phyloP scores from a whole-genome alignment of 92 coral and sea anemone genomes.

The Actinostola sp. region DNA sequence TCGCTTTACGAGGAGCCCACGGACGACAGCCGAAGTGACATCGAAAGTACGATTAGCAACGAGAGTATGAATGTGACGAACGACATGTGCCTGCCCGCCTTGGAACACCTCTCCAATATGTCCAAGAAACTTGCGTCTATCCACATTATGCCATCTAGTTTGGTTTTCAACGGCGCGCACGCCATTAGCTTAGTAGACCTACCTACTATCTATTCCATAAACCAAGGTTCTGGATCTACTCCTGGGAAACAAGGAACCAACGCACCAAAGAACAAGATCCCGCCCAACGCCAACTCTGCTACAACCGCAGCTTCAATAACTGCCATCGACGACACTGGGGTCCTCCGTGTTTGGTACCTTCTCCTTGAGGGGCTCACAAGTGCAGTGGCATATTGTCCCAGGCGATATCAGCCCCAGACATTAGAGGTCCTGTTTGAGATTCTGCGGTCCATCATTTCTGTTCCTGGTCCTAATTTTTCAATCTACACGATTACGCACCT shows the following conservation, averaged over 20 bases:
- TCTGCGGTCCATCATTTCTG: slow-evolving; percentile 82
- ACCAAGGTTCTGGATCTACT: slow-evolving; percentile 39
- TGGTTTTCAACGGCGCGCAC: slow-evolving; percentile 94
- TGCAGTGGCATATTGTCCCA: slow-evolving; percentile 95
- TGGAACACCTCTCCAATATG: slow-evolving; percentile 80
- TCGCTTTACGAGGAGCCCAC: slow-evolving; percentile 64
- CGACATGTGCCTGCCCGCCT: slow-evolving; percentile 95
- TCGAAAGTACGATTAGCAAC: slow-evolving; percentile 75
- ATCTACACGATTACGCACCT: slow-evolving; percentile 87
- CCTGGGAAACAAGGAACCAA: slow-evolving; percentile 53
- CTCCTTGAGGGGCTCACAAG: slow-evolving; percentile 95
- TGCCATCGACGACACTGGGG: slow-evolving; percentile 96
- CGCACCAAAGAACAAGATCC: slow-evolving; percentile 46
- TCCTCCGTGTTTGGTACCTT: slow-evolving; percentile 97
- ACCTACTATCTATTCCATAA: slow-evolving; percentile 24
- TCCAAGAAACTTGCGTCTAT: slow-evolving; percentile 95
- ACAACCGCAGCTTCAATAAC: slow-evolving; percentile 81
- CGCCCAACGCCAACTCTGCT: slow-evolving; percentile 39
- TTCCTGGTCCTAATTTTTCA: slow-evolving; percentile 98
- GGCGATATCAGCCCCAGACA: slow-evolving; percentile 97
- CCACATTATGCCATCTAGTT: slow-evolving; percentile 94
- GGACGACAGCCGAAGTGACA: slow-evolving; percentile 91
- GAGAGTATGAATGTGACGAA: slow-evolving; percentile 61
- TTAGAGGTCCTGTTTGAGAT: slow-evolving; percentile 93
- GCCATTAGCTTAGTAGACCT: slow-evolving; percentile 71